These are phyloP conservation scores for Trigoniulus corallinus DNA, from an alignment of 1,140 invertebrate species.

Conservation along the genomic window DNA sequence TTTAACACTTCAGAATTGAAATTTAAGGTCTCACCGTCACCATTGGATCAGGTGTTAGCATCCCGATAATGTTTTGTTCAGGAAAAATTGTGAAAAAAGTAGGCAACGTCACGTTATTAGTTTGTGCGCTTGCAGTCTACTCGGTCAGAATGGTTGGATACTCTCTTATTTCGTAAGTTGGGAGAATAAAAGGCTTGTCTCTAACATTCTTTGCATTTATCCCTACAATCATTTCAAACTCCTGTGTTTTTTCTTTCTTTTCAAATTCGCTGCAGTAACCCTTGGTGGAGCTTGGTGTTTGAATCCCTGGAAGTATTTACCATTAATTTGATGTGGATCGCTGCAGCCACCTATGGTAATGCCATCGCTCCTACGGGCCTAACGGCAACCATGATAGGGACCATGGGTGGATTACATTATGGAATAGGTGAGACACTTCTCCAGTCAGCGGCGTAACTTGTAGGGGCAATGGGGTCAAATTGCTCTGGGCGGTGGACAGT, in stretches of 20 bases:
- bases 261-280: no score
- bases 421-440: conserved; percentile 41
- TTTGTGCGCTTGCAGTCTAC: conserved; percentile 61
- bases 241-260: neutral
- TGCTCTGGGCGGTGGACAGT: no score
- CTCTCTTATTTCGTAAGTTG: conserved; percentile 53
- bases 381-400: conserved; percentile 60
- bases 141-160: conserved; percentile 60
- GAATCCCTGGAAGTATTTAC: conserved; percentile 70
- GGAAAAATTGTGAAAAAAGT: conserved; percentile 60
- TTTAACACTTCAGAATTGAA: neutral
- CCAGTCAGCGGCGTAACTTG: no score
- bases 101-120: conserved; percentile 61
- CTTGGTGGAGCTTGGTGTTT: conserved; percentile 71
- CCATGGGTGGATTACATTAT: conserved; percentile 64
- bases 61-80: conserved; percentile 60
- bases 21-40: conserved; percentile 55
- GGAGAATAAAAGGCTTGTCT: no score
- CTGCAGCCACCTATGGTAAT: conserved; percentile 67
- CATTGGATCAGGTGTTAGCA: conserved; percentile 56
- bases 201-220: no score
- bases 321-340: conserved; percentile 72
- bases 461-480: no score
- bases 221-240: no score
- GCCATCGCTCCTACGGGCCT: conserved; percentile 61